Evolutionary conservation across 2,113 vertebrate species (phyloP).

Genomic region (Ceyx melanurus): DNA sequence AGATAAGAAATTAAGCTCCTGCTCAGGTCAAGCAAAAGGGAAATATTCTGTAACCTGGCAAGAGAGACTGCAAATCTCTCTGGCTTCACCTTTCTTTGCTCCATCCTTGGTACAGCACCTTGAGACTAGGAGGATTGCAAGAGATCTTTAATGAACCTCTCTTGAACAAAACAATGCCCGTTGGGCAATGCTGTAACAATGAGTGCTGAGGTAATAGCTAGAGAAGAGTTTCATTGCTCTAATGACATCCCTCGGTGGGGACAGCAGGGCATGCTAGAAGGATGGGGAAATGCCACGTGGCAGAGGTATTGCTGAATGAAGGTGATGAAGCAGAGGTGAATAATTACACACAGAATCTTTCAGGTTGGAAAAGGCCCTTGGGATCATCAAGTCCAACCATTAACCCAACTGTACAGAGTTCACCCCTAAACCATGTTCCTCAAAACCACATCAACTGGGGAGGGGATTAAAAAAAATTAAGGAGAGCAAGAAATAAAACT

Average conservation of each 20-base stretch:
- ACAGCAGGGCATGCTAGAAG: rapidly evolving
- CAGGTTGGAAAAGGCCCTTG: no score
- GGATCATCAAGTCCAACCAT: no score
- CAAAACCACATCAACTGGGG: neutral
- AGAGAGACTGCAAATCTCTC: neutral
- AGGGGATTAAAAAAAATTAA: neutral
- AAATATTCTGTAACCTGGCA: neutral
- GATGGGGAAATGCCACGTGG: neutral
- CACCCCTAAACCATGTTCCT: no score
- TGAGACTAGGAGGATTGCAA: neutral
- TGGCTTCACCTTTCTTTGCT: neutral
- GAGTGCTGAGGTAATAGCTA: neutral
- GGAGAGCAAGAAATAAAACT: neutral
- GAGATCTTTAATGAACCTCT: neutral
- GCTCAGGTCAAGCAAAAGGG: neutral
- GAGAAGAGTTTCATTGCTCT: neutral
- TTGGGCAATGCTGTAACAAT: neutral
- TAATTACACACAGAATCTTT: no score
- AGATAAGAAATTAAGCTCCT: neutral
- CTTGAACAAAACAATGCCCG: neutral
- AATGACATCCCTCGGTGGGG: no score
- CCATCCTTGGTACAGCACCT: neutral
- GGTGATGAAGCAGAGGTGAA: neutral
- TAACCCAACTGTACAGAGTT: no score
- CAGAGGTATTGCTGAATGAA: neutral